Base-by-base conservation (phyloP, 2,797 vertebrate species). In the Leptatherina wallacei region DNA sequence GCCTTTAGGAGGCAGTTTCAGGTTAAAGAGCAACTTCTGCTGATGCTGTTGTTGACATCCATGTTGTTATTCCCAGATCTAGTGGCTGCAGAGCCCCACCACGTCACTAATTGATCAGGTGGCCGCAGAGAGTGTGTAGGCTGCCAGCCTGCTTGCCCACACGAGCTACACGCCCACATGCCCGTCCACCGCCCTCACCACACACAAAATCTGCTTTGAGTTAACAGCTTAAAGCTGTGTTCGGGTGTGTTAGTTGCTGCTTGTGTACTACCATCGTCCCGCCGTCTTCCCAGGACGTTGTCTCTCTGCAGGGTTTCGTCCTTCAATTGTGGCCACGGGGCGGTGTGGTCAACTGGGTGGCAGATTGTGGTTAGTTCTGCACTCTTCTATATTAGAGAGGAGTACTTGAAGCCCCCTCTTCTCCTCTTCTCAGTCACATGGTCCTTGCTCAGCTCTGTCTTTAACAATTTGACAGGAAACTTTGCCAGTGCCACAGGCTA, bases 121-220 rank as follows among this genome's bases (percentile, higher is more conserved):
- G 82, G 85, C 85, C 81, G 78, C 35, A 4, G 73, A 80, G 80
- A 73, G 80, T 73, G 85, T 85, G 85, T 85, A 85, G 85, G 86
- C 81, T 85, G 86, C 85, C 87, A 85, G 83, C 85, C 79, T 81
- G 85, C 82, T 80, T 81, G 82, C 81, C 88, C 89, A 82, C 88
- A 89, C 20, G 20, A 81, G 85, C 81, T 80, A 88, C 86, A 86
- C 84, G 79, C 90, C 77, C 61, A 71, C 83, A 80, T 78, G 85
- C 90, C 80, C 73, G 71, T 68, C 81, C 70, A 61, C 89, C 78
- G 49, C 82, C 62, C 72, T 85, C 80, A 85, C 80, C 90, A 1
- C 80, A 88, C 83, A 79, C 72, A 71, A 82, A 90, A 89, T 90
- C 90, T 91, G 91, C 85, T 92, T 92, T 68, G 52, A 89, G 81